These are phyloP conservation scores for Odontocerum albicorne DNA, from an alignment of 2,888 invertebrate genomes.

Conservation along the genomic window DNA sequence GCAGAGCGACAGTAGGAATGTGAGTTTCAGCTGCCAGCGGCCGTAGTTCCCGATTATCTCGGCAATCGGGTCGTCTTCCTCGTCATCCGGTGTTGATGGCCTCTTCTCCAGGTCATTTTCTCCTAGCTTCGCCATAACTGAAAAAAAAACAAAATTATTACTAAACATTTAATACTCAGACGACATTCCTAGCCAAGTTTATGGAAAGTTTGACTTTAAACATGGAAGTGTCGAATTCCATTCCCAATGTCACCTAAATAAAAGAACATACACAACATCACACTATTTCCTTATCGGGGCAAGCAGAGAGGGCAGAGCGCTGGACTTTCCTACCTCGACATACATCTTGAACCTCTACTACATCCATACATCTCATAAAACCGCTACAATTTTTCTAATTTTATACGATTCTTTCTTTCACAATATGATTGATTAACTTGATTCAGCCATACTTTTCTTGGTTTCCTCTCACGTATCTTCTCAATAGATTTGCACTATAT, in stretches of 20 bases:
- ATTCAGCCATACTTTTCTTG: too few relatives aligned
- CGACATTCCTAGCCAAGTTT: background rate
- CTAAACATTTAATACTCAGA: background rate
- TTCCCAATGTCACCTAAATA: background rate
- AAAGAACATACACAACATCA: background rate
- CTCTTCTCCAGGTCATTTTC: slow-evolving; percentile 44
- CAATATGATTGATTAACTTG: too few relatives aligned
- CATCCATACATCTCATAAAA: too few relatives aligned
- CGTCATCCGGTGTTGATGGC: slow-evolving; percentile 44
- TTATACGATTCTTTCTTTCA: too few relatives aligned
- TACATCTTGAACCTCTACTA: too few relatives aligned
- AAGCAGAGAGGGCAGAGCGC: too few relatives aligned
- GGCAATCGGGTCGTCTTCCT: slow-evolving; percentile 66
- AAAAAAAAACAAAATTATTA: slow-evolving; percentile 37
- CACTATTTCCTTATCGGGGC: too few relatives aligned
- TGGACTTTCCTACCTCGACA: too few relatives aligned
- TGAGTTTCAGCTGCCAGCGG: slow-evolving; percentile 74
- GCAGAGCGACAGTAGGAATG: slow-evolving; percentile 72
- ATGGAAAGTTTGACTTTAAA: too few relatives aligned
- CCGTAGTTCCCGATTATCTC: slow-evolving; percentile 73
- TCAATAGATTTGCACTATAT: too few relatives aligned
- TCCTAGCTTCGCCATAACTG: slow-evolving; percentile 53
- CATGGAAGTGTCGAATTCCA: background rate
- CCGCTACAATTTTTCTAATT: too few relatives aligned
- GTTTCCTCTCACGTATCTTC: too few relatives aligned